A percentile compares a stretch with the other conserved stretches of the same genome.
Evolutionary conservation across 2,113 vertebrate species (phyloP).

Genomic region (Hemiprocne comata): DNA sequence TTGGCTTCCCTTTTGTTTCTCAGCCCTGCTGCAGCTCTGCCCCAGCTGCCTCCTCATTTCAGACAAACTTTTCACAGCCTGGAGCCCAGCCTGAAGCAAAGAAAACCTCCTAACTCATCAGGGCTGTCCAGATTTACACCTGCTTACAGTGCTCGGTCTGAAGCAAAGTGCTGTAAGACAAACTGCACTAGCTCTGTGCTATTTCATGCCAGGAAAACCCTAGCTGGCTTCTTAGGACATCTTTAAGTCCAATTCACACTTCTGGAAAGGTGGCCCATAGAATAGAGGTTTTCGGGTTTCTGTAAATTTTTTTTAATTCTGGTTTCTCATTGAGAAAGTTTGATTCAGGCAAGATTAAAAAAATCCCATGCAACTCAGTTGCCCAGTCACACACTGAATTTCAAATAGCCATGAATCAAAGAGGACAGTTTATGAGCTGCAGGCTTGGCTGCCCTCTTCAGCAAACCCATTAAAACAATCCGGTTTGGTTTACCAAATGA

Average conservation of each 20-base stretch:
- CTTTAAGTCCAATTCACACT: neutral
- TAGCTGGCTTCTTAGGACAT: neutral
- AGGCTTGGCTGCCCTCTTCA: conserved; percentile 1
- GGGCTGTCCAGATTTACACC: neutral
- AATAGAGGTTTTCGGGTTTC: neutral
- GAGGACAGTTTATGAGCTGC: neutral
- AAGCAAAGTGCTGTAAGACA: neutral
- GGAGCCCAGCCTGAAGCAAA: neutral
- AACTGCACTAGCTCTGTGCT: neutral
- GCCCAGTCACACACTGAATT: conserved; percentile 28
- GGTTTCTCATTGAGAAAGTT: neutral
- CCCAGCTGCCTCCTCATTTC: neutral
- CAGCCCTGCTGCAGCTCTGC: neutral
- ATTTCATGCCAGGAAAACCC: neutral
- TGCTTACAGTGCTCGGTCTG: neutral
- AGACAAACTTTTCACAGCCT: neutral
- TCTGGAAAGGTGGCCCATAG: neutral
- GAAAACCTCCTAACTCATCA: neutral
- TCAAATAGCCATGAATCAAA: neutral
- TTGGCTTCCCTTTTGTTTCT: neutral
- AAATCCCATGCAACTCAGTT: neutral
- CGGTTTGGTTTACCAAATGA: neutral
- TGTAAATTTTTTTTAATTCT: neutral
- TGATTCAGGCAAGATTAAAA: neutral
- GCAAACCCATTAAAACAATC: neutral